Evolutionary conservation across 2,888 invertebrate genomes (phyloP).

Genomic region (Cephus pulcher): DNA sequence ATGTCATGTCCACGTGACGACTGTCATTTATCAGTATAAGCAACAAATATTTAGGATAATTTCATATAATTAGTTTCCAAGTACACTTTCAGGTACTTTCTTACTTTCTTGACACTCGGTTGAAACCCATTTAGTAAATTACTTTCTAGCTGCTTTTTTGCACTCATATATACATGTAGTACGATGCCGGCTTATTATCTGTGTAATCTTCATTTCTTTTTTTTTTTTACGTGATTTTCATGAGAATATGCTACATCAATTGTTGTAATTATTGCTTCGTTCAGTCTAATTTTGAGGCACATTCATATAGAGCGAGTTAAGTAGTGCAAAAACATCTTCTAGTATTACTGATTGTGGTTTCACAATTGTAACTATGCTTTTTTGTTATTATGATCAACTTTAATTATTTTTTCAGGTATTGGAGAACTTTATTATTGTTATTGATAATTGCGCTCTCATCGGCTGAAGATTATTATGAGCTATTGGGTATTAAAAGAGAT

Average conservation of each 20-base stretch:
- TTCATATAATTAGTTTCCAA: background rate
- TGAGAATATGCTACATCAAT: background rate
- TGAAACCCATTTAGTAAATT: background rate
- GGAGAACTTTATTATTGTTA: conserved; percentile 19
- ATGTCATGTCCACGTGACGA: background rate
- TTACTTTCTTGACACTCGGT: background rate
- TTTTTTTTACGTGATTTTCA: background rate
- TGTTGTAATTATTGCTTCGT: background rate
- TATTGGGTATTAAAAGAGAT: conserved; percentile 75
- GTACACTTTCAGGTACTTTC: background rate
- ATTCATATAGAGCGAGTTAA: background rate
- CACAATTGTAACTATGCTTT: background rate
- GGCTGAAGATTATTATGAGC: conserved; percentile 73
- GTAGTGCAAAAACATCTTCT: background rate
- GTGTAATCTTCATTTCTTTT: background rate
- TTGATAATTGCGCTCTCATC: conserved; percentile 32
- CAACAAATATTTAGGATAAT: background rate
- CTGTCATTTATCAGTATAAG: background rate
- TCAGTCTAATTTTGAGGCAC: background rate
- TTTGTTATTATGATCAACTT: background rate
- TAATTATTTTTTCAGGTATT: background rate
- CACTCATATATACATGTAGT: background rate
- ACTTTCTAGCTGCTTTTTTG: background rate
- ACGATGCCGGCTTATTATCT: background rate
- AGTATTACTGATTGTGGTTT: background rate